A percentile compares a stretch with the other conserved stretches of the same genome.
These are phyloP conservation scores for Bombylius discolor DNA, from an alignment of 2,888 invertebrate genomes.

Conservation along the genomic window DNA sequence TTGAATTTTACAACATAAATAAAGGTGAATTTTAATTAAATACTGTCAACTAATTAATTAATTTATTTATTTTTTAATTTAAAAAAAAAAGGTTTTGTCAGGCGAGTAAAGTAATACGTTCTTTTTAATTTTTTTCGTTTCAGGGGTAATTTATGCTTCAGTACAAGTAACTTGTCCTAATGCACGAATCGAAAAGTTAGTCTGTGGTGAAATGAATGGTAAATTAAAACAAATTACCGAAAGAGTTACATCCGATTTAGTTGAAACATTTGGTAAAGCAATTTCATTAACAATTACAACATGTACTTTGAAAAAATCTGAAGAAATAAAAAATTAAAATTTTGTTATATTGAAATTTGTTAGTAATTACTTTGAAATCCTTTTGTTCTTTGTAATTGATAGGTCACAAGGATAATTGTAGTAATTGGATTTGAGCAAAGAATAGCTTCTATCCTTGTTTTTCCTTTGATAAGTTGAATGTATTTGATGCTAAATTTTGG, in stretches of 20 bases:
- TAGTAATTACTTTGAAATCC: no score
- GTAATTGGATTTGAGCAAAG: no score
- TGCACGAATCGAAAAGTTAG: slow-evolving; percentile 46
- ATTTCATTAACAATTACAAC: slow-evolving; percentile 34
- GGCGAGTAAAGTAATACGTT: not conserved
- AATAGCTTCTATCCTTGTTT: no score
- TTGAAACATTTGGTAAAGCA: slow-evolving; percentile 50
- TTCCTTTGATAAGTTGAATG: no score
- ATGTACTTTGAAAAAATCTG: slow-evolving; percentile 11
- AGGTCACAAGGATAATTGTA: no score
- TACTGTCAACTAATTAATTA: not conserved
- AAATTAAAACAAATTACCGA: slow-evolving; percentile 58
- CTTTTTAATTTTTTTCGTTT: not conserved
- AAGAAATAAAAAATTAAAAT: not conserved
- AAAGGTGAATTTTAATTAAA: slow-evolving; percentile 33
- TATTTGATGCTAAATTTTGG: no score
- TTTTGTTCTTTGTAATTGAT: no score
- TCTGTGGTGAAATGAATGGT: slow-evolving; percentile 55
- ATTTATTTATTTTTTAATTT: not conserved
- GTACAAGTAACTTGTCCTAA: slow-evolving; percentile 52
- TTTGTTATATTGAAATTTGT: no score
- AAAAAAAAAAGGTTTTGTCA: no score
- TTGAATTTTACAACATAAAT: slow-evolving; percentile 54
- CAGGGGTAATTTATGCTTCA: slow-evolving; percentile 42
- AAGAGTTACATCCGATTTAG: slow-evolving; percentile 48